A percentile compares a stretch with the other conserved stretches of the same genome.
These are phyloP conservation scores for Troides aeacus DNA, from an alignment of 2,888 invertebrate species.

Conservation along the genomic window DNA sequence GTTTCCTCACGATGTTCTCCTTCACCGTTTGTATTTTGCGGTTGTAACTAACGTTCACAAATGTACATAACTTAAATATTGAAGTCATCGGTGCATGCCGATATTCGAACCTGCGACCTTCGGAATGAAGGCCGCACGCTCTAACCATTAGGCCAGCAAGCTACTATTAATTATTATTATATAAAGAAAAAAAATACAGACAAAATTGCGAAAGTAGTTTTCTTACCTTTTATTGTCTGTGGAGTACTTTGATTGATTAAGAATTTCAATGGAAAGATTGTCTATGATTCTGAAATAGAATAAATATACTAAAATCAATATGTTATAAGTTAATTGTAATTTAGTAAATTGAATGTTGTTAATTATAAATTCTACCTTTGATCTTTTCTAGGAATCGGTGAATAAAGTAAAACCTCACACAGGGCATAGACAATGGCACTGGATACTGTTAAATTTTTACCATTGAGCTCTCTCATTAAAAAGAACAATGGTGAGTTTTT, in stretches of 20 bases:
- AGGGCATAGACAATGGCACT: conserved; percentile 61
- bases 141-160: too few relatives aligned
- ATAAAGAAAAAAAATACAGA: conserved; percentile 15
- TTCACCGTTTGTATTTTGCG: too few relatives aligned
- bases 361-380: conserved; percentile 61
- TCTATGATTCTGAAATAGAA: conserved; percentile 59
- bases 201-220: neutral
- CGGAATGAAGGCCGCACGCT: too few relatives aligned
- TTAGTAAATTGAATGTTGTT: neutral
- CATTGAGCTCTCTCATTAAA: conserved; percentile 50
- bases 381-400: conserved; percentile 74
- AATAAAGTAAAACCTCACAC: conserved; percentile 70
- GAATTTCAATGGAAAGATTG: conserved; percentile 51
- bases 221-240: conserved; percentile 45
- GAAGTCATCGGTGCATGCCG: too few relatives aligned
- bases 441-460: conserved; percentile 40
- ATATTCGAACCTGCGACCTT: too few relatives aligned
- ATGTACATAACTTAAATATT: too few relatives aligned
- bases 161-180: too few relatives aligned
- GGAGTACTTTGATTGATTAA: conserved; percentile 45
- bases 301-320: neutral
- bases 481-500: conserved; percentile 58
- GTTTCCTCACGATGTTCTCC: too few relatives aligned
- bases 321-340: neutral
- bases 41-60: too few relatives aligned